phyloP scores from a whole-genome alignment of 2,113 vertebrate genomes.

The Phainopepla nitens region DNA sequence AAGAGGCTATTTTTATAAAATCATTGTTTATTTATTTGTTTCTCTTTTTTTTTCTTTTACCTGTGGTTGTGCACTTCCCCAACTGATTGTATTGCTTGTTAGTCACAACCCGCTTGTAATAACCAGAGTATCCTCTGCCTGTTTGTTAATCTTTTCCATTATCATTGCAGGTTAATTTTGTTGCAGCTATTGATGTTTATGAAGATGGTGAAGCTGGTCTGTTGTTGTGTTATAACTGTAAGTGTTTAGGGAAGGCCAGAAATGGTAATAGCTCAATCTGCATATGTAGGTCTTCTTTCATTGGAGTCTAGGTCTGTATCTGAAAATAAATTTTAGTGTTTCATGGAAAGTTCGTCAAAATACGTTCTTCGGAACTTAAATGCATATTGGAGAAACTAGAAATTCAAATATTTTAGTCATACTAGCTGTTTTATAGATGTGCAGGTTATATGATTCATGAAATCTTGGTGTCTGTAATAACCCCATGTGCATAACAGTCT shows the following conservation, averaged over 20 bases:
- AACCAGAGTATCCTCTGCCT: neutral
- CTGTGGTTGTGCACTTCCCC: neutral
- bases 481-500: neutral
- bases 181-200: slow-evolving; percentile 96
- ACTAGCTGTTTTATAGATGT: neutral
- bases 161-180: slow-evolving; percentile 92
- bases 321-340: neutral
- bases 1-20: neutral
- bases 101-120: neutral
- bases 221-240: slow-evolving; percentile 96
- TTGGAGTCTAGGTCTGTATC: neutral
- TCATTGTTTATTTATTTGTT: neutral
- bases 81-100: neutral
- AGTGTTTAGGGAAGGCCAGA: slow-evolving; percentile 61
- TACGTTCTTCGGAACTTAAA: neutral
- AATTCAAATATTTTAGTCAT: neutral
- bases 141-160: slow-evolving; percentile 36
- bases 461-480: neutral
- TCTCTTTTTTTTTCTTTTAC: neutral
- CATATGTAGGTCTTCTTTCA: neutral
- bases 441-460: neutral
- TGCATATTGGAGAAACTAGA: neutral
- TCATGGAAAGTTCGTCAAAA: neutral
- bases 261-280: neutral
- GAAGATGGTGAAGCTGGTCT: slow-evolving; percentile 99